phyloP scores from a whole-genome alignment of 37 sponge, comb jelly and placozoan species.

The Bolinopsis microptera region DNA sequence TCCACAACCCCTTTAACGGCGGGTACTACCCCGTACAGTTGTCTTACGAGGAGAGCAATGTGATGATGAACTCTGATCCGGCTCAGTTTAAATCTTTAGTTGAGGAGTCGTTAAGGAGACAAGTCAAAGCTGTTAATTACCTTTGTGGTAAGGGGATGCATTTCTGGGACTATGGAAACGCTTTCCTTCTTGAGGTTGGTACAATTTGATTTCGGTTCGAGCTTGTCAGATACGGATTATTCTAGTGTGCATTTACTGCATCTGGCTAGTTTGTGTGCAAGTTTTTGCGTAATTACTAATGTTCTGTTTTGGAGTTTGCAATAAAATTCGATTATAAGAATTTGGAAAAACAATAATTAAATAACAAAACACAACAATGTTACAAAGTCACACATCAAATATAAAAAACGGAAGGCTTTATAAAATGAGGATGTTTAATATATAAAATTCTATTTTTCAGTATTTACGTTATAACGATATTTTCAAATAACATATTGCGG shows the following conservation, averaged over 20 bases:
- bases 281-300: no score
- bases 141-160: constrained; percentile 79
- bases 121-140: constrained; percentile 89
- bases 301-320: no score
- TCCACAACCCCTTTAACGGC: constrained; percentile 96
- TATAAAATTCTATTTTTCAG: background rate
- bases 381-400: background rate
- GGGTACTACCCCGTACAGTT: constrained; percentile 95
- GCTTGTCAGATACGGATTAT: background rate
- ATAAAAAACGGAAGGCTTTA: background rate
- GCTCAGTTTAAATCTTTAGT: constrained; percentile 79
- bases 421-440: background rate
- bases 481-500: background rate
- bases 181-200: constrained; percentile 91
- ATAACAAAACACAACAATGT: background rate
- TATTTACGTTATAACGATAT: background rate
- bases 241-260: background rate
- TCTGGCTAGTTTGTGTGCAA: no score
- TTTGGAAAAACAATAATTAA: background rate
- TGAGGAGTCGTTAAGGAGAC: constrained; percentile 86
- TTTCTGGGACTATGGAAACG: constrained; percentile 99
- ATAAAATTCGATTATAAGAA: background rate
- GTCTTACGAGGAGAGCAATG: constrained; percentile 73
- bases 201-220: background rate
- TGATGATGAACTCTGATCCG: constrained; percentile 75